Evolutionary conservation across 2,797 vertebrate species (phyloP), one percentile per base, ranked within the genome.

Genomic region (Poeciliopsis gracilis): DNA sequence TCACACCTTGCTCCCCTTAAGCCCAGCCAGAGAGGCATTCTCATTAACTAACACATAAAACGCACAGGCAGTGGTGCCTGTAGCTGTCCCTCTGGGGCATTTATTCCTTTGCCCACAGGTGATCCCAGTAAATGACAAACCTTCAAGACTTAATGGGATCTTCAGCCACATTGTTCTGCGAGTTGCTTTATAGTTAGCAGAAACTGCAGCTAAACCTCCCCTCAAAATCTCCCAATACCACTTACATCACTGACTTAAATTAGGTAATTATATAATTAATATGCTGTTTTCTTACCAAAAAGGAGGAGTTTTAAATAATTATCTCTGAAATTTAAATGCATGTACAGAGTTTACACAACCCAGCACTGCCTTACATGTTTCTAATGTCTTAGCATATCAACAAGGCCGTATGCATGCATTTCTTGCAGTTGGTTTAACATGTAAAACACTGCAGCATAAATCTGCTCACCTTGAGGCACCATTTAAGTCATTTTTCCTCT

Each of bases 11-110:
- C 67, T 86, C 85, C 77, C 71, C 79, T 78, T 82, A 76, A 83
- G 90, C 86, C 90, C 89, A 84, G 89, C 82, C 70, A 55, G 75
- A 90, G 86, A 83, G 84, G 79, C 82, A 70, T 61, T 61, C 82
- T 90, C 90, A 90, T 93, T 92, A 92, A 87, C 89, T 77, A 86
- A 82, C 20, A 79, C 75, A 87, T 88, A 78, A 85, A 88, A 88
- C 76, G 78, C 30, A 77, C 73, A 73, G 69, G 77, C 79, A 77
- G 83, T 69, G 9, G 51, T 53, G 80, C 38, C 74, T 67, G 74
- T 53, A 13, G 43, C 67, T 79, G 72, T 55, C 76, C 75, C 33
- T 69, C 71, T 41, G 76, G 78, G 47, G 78, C 72, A 76, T 88
- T 86, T 84, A 80, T 81, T 82, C 70, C 70, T 82, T 76, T 81